Base-by-base conservation (phyloP, 35 echinoderm and acorn worm species). In the Apostichopus japonicus region DNA sequence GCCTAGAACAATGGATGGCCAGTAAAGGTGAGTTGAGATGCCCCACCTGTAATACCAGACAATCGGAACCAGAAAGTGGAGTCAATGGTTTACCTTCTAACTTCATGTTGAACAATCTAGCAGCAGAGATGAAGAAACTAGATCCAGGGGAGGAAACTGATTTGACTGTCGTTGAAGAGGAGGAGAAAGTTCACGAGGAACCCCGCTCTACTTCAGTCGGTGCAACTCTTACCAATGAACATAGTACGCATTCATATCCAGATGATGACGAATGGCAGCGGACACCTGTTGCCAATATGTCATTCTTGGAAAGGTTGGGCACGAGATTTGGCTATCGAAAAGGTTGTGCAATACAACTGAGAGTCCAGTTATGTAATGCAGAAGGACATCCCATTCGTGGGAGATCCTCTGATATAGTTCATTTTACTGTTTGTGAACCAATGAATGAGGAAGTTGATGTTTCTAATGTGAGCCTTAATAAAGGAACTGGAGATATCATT, bases 11-110 rank as follows among this genome's bases (percentile, higher is more conserved):
- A 63, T 89, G 86, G 86, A 63, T 89, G 8, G 22, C 7, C 24
- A 89, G 59, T 71, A 67, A 73, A 89, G 86, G 86, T 4, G 86
- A 65, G 5, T 25, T 89, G 63, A 53, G 19, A 59, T 89, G 86
- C 19, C 86, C 86, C 53, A 72, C 61, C n/a, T 89, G 86, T 54
- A 89, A 89, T 51, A 72, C 86, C 63, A 51, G 10, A 89, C 86
- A 89, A 6, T 6, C 33, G 8, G 14, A 25, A 56, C 86, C 86
- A 23, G n/a, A 9, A 8, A 25, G 24, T 72, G 86, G 86, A 51
- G 71, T 75, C 6, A 19, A 75, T 19, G 71, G 71, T 8, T 63
- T 89, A 5, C 86, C 86, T 13, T 19, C 59, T 53, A 89, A 89
- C 24, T 72, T 89, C 16, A 24, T 33, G 7, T 16, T 89, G 22